Conservation (phyloP, 2,113 vertebrate genomes). For the Heliornis fulica region DNA sequence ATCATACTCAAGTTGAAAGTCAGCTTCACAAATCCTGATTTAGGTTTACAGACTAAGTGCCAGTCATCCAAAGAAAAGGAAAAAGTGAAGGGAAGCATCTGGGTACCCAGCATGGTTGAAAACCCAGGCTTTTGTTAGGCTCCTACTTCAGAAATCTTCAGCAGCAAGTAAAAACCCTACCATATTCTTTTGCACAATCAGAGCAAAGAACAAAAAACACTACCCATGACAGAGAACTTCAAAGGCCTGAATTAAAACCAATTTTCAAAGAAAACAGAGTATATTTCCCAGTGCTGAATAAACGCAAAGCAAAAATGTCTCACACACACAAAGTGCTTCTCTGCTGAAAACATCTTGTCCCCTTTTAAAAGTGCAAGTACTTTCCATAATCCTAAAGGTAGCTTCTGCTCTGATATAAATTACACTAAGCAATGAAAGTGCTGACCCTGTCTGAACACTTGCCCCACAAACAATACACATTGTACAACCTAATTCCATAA, state of each 20-base stretch:
- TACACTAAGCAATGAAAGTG: slow-evolving; percentile 21
- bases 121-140: not conserved
- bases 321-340: too few relatives aligned
- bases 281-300: not conserved
- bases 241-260: slow-evolving; percentile 19
- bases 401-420: not conserved
- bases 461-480: not conserved
- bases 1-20: not conserved
- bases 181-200: not conserved
- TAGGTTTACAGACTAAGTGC: not conserved
- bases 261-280: slow-evolving; percentile 28
- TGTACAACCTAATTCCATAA: slow-evolving; percentile 20
- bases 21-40: not conserved
- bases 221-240: not conserved
- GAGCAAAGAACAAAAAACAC: slow-evolving; percentile 24
- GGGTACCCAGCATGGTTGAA: not conserved
- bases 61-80: not conserved
- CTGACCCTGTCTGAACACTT: not conserved
- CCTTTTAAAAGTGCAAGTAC: not conserved
- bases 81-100: not conserved
- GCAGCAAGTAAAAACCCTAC: not conserved
- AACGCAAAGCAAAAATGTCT: slow-evolving; percentile 2
- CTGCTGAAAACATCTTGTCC: not conserved
- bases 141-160: slow-evolving; percentile 9
- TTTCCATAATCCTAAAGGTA: not conserved